Evolutionary conservation across 2,113 vertebrate species (phyloP).

Genomic region (Upupa epops): DNA sequence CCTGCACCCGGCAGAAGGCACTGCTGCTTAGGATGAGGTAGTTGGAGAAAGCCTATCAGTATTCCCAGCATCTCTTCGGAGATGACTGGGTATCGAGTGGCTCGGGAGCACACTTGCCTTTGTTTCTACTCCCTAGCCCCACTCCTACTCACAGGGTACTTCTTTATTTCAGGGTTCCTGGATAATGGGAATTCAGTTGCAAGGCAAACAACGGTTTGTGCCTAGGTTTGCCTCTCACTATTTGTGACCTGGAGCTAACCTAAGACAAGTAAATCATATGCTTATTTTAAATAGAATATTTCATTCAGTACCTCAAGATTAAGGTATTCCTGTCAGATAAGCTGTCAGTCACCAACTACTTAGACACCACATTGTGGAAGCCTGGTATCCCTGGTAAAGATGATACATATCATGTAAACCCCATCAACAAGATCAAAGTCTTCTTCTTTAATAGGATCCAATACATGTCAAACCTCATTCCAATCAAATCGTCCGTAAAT

Average conservation of each 20-base stretch:
- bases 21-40: background rate
- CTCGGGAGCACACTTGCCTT: background rate
- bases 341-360: constrained; percentile 78
- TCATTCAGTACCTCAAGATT: constrained; percentile 77
- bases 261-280: constrained; percentile 73
- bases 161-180: background rate
- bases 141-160: background rate
- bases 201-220: background rate
- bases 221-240: constrained; percentile 15
- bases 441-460: constrained; percentile 81
- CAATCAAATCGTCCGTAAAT: constrained; percentile 84
- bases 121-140: background rate
- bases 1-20: background rate
- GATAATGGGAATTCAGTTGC: background rate
- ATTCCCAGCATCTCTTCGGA: background rate
- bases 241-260: constrained; percentile 52
- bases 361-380: constrained; percentile 76
- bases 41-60: background rate
- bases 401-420: constrained; percentile 83
- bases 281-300: constrained; percentile 79
- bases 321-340: constrained; percentile 81
- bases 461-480: constrained; percentile 83
- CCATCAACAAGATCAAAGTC: constrained; percentile 83
- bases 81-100: background rate
- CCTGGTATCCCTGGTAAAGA: constrained; percentile 78